Percentiles rank a stretch among this genome's conserved stretches.
These are phyloP conservation scores for Gymnocephalus cernua DNA, from an alignment of 2,113 vertebrate genomes.

Conservation along the genomic window DNA sequence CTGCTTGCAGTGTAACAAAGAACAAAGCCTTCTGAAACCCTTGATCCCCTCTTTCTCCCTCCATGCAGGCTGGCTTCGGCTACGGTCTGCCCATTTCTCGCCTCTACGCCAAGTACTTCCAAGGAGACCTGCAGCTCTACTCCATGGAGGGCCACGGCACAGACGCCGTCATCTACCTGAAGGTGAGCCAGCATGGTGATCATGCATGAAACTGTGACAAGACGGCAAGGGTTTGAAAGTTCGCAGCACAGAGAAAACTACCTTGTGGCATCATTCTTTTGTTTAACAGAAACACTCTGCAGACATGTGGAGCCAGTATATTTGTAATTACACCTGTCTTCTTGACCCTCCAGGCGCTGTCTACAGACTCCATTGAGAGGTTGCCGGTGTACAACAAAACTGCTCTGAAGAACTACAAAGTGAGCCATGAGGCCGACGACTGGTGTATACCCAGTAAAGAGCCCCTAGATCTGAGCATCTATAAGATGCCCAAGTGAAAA, in stretches of 20 bases:
- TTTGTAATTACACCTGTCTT: slow-evolving; percentile 1
- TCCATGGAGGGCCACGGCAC: slow-evolving; percentile 96
- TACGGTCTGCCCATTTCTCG: slow-evolving; percentile 96
- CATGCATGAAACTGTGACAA: slow-evolving; percentile 13
- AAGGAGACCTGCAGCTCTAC: slow-evolving; percentile 95
- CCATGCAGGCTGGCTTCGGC: slow-evolving; percentile 91
- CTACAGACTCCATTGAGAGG: slow-evolving; percentile 94
- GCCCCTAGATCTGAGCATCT: slow-evolving; percentile 91
- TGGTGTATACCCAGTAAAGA: slow-evolving; percentile 95
- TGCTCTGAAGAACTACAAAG: slow-evolving; percentile 93
- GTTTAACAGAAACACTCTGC: neutral
- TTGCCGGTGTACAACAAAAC: slow-evolving; percentile 97
- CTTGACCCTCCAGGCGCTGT: slow-evolving; percentile 87
- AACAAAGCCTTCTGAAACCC: slow-evolving; percentile 43
- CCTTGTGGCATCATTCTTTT: neutral
- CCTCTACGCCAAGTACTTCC: slow-evolving; percentile 97
- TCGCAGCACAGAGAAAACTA: neutral
- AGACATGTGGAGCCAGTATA: neutral
- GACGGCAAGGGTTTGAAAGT: neutral
- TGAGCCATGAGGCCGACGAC: slow-evolving; percentile 91
- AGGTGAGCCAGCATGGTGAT: slow-evolving; percentile 80
- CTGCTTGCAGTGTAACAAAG: slow-evolving; percentile 10
- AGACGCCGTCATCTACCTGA: slow-evolving; percentile 93
- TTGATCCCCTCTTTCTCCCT: slow-evolving; percentile 15
- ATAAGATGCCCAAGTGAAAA: slow-evolving; percentile 85